A percentile compares a stretch with the other conserved stretches of the same genome.
phyloP scores from a whole-genome alignment of 2,797 vertebrate genomes.

The Xenops minutus region DNA sequence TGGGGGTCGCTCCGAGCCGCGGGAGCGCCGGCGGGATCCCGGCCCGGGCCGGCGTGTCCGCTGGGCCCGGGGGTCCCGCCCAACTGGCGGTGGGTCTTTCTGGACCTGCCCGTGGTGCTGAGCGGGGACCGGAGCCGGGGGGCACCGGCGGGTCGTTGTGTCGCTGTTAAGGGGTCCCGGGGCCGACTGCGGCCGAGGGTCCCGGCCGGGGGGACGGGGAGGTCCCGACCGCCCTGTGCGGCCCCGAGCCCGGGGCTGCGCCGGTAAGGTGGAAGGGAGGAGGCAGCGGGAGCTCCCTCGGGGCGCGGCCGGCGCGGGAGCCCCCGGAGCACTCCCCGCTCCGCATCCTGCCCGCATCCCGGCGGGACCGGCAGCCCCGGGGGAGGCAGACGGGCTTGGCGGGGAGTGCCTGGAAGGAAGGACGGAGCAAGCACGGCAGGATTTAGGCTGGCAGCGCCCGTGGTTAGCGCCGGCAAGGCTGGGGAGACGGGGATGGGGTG shows the following conservation, averaged over 20 bases:
- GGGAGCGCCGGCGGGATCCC: no score
- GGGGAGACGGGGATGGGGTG: not conserved
- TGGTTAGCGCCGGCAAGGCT: not conserved
- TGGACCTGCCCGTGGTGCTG: not conserved
- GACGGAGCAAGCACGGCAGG: not conserved
- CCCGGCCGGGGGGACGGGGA: not conserved
- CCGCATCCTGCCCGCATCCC: not conserved
- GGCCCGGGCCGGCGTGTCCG: no score
- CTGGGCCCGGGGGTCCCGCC: not conserved
- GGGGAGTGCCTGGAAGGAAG: not conserved
- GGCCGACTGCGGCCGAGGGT: not conserved
- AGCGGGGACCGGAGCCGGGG: not conserved
- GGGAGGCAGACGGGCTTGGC: not conserved
- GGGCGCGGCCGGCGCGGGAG: not conserved
- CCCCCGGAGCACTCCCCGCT: not conserved
- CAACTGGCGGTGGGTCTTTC: not conserved
- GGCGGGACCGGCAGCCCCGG: not conserved
- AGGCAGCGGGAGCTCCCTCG: not conserved
- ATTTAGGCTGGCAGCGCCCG: not conserved
- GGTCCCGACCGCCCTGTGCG: slow-evolving; percentile 18
- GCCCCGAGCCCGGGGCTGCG: not conserved
- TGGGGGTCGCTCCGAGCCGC: not conserved
- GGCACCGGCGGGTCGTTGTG: not conserved
- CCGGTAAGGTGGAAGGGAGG: not conserved
- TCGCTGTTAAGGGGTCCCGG: not conserved